These are phyloP conservation scores for Colossoma macropomum DNA, from an alignment of 2,113 vertebrate genomes.

Conservation along the genomic window DNA sequence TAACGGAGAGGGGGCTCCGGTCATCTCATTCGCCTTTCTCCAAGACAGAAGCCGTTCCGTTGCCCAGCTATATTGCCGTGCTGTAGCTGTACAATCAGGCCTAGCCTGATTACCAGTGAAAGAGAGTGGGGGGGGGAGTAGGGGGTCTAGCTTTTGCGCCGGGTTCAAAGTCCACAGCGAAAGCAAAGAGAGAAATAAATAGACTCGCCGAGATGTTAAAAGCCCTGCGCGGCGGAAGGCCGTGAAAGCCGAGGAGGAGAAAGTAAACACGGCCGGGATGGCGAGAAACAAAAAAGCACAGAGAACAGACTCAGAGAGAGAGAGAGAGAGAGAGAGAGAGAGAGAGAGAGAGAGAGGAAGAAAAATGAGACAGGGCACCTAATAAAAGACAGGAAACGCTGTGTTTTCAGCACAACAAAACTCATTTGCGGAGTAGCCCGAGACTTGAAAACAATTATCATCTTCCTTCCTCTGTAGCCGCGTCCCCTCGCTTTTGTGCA, in stretches of 20 bases:
- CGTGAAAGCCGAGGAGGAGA: constrained; percentile 50
- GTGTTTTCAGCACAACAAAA: constrained; percentile 75
- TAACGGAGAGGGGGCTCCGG: too few species aligned
- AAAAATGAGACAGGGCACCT: constrained; percentile 52
- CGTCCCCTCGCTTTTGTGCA: constrained; percentile 64
- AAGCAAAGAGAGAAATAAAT: constrained; percentile 53
- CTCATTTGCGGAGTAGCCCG: constrained; percentile 74
- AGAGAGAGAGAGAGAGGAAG: background rate
- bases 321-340: constrained; percentile 39
- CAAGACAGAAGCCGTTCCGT: background rate
- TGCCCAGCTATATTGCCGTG: background rate
- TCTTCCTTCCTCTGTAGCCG: constrained; percentile 69
- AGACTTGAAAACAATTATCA: constrained; percentile 82
- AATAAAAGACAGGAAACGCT: constrained; percentile 69
- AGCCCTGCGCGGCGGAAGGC: constrained; percentile 55
- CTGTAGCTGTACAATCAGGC: constrained; percentile 28
- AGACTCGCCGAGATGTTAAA: constrained; percentile 63
- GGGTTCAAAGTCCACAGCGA: constrained; percentile 36
- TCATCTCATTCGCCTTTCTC: background rate
- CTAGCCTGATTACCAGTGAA: constrained; percentile 40
- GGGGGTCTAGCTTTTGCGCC: constrained; percentile 21
- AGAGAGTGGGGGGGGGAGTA: background rate
- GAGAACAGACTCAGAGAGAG: constrained; percentile 9
- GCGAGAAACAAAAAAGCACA: constrained; percentile 38
- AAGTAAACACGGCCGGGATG: constrained; percentile 46